Evolutionary conservation across 2,113 vertebrate genomes (phyloP), one percentile per base, ranked within the genome.

Genomic region (Malurus melanocephalus): DNA sequence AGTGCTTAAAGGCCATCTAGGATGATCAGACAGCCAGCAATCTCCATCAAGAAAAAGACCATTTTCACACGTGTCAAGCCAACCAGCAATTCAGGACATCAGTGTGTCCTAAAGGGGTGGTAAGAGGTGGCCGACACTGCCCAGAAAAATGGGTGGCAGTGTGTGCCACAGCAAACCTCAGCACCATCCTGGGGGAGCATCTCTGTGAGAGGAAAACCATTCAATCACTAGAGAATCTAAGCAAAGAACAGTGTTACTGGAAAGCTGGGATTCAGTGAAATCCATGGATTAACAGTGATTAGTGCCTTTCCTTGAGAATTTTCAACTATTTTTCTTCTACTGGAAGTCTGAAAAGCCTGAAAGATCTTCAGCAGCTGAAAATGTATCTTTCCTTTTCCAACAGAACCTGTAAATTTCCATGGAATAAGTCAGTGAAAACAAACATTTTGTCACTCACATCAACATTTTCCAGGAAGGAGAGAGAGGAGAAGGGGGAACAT

Each of bases 331-430:
- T 86, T 65, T 43, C 51, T 72, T 65, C 30, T 55, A 69, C 20
- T 74, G 35, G 21, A 82, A 89, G 85, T 62, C 64, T 87, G 46
- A 95, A 79, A 90, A 87, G 26, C 11, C 33, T 26, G 57, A 88
- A 85, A 85, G 43, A 62, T 40, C 64, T 92, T 85, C 57, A 48
- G 51, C 49, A 56, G 53, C 30, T 62, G 38, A 84, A 95, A 95
- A 71, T 1, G 1, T 48, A 72, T 32, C 65, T 88, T 71, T 87
- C 33, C 19, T 61, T 94, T 91, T 85, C 69, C 71, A 89, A 78
- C 28, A 66, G 59, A 93, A 96, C 59, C 77, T 90, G 90, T 92
- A 96, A 81, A 88, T 94, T 95, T 95, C 93, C 89, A 75, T 52
- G 74, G 57, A 86, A 61, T 87, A 86, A 73, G 66, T 90, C 55